These are phyloP conservation scores for Egretta garzetta DNA, from an alignment of 2,113 vertebrate species.

Conservation along the genomic window DNA sequence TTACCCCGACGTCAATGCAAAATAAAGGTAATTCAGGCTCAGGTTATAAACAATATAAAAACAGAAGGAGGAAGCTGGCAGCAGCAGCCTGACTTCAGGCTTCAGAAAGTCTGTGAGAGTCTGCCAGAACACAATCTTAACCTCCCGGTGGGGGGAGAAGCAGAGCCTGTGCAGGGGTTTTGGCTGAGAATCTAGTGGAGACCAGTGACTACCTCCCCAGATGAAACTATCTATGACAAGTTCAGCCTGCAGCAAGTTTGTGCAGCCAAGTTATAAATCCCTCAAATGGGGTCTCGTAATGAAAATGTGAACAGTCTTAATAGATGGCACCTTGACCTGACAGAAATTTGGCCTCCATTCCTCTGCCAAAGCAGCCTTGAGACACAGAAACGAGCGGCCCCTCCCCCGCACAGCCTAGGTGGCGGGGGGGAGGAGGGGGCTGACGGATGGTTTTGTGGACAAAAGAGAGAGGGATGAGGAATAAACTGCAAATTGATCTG, in stretches of 20 bases:
- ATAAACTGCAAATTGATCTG: slow-evolving; percentile 50
- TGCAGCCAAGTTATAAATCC: slow-evolving; percentile 5
- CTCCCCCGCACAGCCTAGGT: background rate
- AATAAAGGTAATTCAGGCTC: slow-evolving; percentile 4
- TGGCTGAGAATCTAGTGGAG: background rate
- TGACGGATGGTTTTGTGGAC: background rate
- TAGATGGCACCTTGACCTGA: slow-evolving; percentile 17
- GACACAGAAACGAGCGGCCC: background rate
- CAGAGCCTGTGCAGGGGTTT: rapidly evolving
- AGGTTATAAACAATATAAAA: background rate
- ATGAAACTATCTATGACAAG: background rate
- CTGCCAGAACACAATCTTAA: background rate
- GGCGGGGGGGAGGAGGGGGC: background rate
- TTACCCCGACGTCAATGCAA: background rate
- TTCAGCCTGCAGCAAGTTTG: background rate
- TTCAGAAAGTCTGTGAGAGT: background rate
- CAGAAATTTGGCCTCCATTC: background rate
- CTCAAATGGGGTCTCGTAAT: background rate
- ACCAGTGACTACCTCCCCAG: background rate
- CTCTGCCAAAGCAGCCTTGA: background rate
- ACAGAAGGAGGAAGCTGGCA: background rate
- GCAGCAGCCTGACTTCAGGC: background rate
- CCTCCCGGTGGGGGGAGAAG: background rate
- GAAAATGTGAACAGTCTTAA: slow-evolving; percentile 15
- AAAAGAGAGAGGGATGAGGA: background rate